Percentiles rank a stretch among this genome's conserved stretches.
Conservation (phyloP, 2,113 vertebrate species). For the Psilopogon haemacephalus region DNA sequence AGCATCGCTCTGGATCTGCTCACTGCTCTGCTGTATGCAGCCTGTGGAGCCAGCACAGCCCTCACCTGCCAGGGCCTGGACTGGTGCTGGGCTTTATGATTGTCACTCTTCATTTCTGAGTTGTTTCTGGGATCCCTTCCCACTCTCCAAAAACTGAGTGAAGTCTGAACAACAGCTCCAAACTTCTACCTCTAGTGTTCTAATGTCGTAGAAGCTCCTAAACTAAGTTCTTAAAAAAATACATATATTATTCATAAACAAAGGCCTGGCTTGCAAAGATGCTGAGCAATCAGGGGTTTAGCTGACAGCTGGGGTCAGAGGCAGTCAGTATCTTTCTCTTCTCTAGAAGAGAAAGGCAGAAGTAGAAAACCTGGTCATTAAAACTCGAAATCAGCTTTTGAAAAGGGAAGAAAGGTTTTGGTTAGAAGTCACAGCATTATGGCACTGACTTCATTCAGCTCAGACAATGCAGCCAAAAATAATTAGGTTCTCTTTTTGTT, state of each 20-base stretch:
- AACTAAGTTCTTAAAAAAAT: not conserved
- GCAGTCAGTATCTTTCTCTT: not conserved
- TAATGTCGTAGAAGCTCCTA: not conserved
- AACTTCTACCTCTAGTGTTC: not conserved
- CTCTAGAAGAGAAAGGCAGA: not conserved
- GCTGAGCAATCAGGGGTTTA: not conserved
- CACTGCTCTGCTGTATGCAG: not conserved
- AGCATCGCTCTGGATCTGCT: not conserved
- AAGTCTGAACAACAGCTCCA: not conserved
- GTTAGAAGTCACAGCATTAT: not conserved
- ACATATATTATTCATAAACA: not conserved
- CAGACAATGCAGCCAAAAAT: not conserved
- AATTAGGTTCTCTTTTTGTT: not conserved
- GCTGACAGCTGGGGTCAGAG: not conserved
- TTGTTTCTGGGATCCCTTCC: not conserved
- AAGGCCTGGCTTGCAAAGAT: not conserved
- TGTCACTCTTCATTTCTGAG: not conserved
- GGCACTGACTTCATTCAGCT: slow-evolving; percentile 5
- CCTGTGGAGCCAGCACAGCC: not conserved
- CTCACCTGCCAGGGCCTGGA: not conserved
- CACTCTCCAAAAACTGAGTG: not conserved
- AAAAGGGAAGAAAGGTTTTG: not conserved
- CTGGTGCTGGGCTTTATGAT: not conserved
- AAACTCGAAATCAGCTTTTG: not conserved
- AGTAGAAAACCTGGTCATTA: not conserved